Conservation (phyloP, 1,140 invertebrate species). For the Odontomachus brunneus region DNA sequence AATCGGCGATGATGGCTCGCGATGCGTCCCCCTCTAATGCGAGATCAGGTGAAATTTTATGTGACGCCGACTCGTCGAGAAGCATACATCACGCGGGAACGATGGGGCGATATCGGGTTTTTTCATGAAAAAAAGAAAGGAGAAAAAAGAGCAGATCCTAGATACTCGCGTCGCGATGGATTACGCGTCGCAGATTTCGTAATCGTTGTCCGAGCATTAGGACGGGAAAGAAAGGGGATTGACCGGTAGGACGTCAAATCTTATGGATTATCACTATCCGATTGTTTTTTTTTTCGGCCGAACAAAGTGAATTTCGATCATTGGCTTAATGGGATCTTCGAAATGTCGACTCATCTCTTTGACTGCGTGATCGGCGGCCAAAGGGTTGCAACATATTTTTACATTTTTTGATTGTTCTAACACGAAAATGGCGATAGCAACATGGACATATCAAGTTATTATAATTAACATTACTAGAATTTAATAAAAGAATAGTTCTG, state of each 20-base stretch:
- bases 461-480: too few relatives aligned
- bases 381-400: too few relatives aligned
- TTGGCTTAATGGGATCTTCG: not conserved
- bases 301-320: not conserved
- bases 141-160: not conserved
- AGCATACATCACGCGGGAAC: slow-evolving; percentile 4
- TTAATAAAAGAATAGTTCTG: too few relatives aligned
- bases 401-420: too few relatives aligned
- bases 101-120: slow-evolving; percentile 21
- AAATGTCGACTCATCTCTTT: not conserved
- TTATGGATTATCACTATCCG: not conserved
- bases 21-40: slow-evolving; percentile 6
- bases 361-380: too few relatives aligned
- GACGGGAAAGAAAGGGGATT: not conserved
- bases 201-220: not conserved
- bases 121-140: not conserved
- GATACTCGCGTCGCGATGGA: not conserved
- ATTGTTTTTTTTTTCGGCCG: not conserved
- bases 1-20: not conserved
- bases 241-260: not conserved
- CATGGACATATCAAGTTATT: too few relatives aligned
- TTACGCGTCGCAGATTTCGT: not conserved
- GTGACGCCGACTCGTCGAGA: not conserved
- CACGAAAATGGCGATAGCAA: too few relatives aligned
- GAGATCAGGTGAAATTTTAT: slow-evolving; percentile 47